phyloP scores from a whole-genome alignment of 2,888 invertebrate genomes.

The Galerucella pusilla region DNA sequence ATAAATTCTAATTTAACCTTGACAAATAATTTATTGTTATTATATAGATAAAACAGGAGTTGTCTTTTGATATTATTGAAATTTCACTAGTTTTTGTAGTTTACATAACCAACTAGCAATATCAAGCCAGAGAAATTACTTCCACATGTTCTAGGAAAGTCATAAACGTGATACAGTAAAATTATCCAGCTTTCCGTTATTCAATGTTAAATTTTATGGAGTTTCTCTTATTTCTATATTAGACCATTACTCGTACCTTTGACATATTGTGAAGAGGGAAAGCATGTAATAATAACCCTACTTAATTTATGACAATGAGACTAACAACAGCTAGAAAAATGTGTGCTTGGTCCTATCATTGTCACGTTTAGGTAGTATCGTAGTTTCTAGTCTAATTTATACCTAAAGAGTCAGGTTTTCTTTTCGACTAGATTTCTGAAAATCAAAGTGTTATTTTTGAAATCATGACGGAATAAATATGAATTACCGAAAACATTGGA shows the following conservation, averaged over 20 bases:
- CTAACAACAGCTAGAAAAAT: background rate
- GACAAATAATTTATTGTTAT: conserved; percentile 8
- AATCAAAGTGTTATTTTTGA: background rate
- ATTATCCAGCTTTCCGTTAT: background rate
- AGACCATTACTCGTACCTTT: background rate
- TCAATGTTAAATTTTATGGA: background rate
- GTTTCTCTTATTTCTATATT: background rate
- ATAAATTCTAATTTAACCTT: conserved; percentile 17
- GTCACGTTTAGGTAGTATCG: background rate
- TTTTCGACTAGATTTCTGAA: background rate
- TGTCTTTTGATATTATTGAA: no score
- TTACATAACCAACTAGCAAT: no score
- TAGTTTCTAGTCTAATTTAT: background rate
- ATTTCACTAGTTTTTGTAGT: no score
- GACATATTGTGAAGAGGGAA: background rate
- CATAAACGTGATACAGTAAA: no score
- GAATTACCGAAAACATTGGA: background rate
- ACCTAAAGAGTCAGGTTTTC: background rate
- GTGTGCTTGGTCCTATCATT: background rate
- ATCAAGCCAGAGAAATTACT: no score
- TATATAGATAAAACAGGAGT: background rate
- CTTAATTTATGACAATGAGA: background rate
- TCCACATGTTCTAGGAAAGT: no score
- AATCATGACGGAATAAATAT: background rate
- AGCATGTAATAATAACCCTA: background rate